A percentile compares a stretch with the other conserved stretches of the same genome.
These are phyloP conservation scores for Nemotelus pantherinus DNA, from an alignment of 2,888 invertebrate species.

Conservation along the genomic window DNA sequence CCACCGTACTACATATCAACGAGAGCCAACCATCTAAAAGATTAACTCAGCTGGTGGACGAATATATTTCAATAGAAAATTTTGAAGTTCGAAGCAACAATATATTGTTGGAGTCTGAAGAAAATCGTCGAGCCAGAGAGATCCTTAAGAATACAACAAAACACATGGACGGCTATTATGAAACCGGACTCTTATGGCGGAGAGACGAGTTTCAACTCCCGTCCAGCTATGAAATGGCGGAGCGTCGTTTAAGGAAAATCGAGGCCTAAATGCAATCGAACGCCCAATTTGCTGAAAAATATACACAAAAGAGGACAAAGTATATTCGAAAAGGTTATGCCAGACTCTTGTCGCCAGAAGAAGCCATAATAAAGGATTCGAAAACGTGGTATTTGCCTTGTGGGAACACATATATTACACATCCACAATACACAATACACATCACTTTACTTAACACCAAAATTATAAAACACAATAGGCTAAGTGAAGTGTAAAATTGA, in stretches of 20 bases:
- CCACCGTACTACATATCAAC: background rate
- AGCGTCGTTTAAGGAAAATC: background rate
- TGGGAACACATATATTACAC: no score
- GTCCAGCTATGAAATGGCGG: conserved; percentile 47
- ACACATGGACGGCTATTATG: conserved; percentile 8
- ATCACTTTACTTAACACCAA: no score
- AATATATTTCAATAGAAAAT: background rate
- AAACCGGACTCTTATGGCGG: conserved; percentile 49
- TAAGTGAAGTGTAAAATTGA: no score
- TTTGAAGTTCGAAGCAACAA: conserved; percentile 6
- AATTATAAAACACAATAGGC: no score
- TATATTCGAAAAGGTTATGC: conserved; percentile 42
- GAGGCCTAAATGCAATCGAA: conserved; percentile 42
- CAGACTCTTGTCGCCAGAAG: conserved; percentile 22
- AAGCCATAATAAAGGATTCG: background rate
- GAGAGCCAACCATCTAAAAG: background rate
- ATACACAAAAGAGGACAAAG: conserved; percentile 43
- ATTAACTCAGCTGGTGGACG: background rate
- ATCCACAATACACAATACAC: no score
- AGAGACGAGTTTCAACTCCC: conserved; percentile 39
- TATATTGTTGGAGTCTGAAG: conserved; percentile 9
- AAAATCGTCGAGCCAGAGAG: conserved; percentile 15
- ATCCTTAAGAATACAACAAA: conserved; percentile 35
- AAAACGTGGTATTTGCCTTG: conserved; percentile 14
- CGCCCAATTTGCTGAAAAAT: conserved; percentile 44